phyloP scores from a whole-genome alignment of 2,888 invertebrate genomes.

The Poecilobothrus nobilitatus region DNA sequence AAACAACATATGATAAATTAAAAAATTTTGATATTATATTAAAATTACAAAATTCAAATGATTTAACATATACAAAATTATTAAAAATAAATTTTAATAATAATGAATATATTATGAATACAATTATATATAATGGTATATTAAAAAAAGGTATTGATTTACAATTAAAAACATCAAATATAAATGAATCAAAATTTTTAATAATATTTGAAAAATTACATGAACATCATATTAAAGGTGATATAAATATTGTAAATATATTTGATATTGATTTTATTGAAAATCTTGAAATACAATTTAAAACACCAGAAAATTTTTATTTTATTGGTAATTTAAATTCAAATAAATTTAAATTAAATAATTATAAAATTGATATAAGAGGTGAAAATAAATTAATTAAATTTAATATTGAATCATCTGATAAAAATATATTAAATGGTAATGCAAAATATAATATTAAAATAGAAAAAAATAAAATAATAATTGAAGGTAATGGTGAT shows the following conservation, averaged over 20 bases:
- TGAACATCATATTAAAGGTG: constrained; percentile 52
- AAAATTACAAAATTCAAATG: constrained; percentile 28
- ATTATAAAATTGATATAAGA: constrained; percentile 54
- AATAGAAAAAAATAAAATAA: constrained; percentile 60
- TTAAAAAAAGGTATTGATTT: constrained; percentile 51
- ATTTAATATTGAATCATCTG: constrained; percentile 53
- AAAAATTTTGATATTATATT: constrained; percentile 48
- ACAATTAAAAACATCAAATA: constrained; percentile 24
- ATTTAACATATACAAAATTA: neutral
- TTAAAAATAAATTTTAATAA: neutral
- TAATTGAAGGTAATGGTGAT: constrained; percentile 67
- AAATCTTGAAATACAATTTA: constrained; percentile 49
- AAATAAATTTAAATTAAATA: constrained; percentile 55
- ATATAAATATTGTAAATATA: constrained; percentile 48
- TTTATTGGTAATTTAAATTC: constrained; percentile 55
- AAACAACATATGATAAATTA: constrained; percentile 45
- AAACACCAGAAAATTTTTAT: constrained; percentile 56
- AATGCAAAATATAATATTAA: constrained; percentile 62
- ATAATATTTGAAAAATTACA: constrained; percentile 40
- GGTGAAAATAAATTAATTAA: constrained; percentile 55
- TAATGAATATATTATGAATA: constrained; percentile 35
- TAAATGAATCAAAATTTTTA: neutral
- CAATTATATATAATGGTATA: constrained; percentile 48
- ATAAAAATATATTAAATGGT: constrained; percentile 59
- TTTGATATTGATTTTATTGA: constrained; percentile 49